phyloP scores from a whole-genome alignment of 2,797 vertebrate species.

The Distichodus sexfasciatus region DNA sequence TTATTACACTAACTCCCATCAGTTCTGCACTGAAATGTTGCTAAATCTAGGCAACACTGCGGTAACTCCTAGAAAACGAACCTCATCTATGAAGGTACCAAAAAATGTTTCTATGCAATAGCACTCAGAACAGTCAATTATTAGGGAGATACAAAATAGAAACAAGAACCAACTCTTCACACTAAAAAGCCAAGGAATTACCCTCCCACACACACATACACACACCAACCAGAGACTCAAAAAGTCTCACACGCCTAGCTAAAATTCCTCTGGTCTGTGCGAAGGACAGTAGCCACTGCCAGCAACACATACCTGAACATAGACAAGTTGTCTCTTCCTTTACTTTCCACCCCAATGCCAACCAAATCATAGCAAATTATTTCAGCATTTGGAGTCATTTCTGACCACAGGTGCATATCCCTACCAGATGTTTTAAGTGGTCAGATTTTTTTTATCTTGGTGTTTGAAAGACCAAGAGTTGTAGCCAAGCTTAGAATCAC shows the following conservation, averaged over 20 bases:
- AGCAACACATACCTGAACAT: conserved; percentile 55
- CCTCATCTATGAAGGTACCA: not conserved
- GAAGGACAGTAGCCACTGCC: conserved; percentile 55
- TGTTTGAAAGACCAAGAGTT: not conserved
- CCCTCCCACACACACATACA: conserved; percentile 40
- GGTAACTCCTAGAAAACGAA: not conserved
- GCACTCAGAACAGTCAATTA: not conserved
- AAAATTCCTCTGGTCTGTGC: conserved; percentile 72
- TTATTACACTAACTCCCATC: not conserved
- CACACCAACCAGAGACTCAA: conserved; percentile 48
- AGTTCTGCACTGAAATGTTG: not conserved
- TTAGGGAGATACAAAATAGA: too few species aligned
- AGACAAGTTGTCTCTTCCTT: conserved; percentile 48
- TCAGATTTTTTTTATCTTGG: conserved; percentile 36
- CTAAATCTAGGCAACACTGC: not conserved
- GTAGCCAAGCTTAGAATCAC: conserved; percentile 18
- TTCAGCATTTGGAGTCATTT: conserved; percentile 49
- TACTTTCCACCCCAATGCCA: conserved; percentile 52
- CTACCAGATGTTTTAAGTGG: conserved; percentile 60
- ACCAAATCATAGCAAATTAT: conserved; percentile 45
- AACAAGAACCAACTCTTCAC: not conserved
- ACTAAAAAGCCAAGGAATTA: not conserved
- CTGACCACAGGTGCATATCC: conserved; percentile 59
- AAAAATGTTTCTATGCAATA: not conserved
- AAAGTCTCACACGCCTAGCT: conserved; percentile 65